Conservation (phyloP, 2,113 vertebrate genomes). For the Myanophis thanlyinensis region DNA sequence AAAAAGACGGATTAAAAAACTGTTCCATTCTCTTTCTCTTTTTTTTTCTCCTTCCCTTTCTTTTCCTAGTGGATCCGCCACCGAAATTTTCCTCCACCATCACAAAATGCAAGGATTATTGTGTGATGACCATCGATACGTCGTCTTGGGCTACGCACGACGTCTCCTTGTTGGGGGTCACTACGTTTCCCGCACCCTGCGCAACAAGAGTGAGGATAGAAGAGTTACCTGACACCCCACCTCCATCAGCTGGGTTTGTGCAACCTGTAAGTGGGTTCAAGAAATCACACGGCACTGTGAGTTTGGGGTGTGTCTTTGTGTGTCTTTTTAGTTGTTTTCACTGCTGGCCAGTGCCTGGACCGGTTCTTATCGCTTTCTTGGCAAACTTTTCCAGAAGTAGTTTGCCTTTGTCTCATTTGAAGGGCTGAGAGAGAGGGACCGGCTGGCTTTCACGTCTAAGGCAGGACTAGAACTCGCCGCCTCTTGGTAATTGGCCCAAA, state of each 20-base stretch:
- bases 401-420: neutral
- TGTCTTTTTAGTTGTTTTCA: neutral
- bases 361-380: neutral
- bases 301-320: neutral
- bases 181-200: slow-evolving; percentile 44
- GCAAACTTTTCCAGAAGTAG: neutral
- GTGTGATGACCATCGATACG: slow-evolving; percentile 38
- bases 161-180: slow-evolving; percentile 13
- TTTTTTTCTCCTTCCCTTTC: neutral
- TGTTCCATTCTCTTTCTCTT: neutral
- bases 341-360: no score
- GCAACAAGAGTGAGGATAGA: slow-evolving; percentile 47
- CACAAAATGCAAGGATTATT: slow-evolving; percentile 41
- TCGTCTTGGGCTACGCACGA: slow-evolving; percentile 45
- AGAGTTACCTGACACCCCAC: slow-evolving; percentile 22
- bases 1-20: neutral
- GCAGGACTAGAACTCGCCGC: neutral
- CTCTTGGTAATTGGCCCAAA: no score
- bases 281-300: neutral
- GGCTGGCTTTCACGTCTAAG: neutral
- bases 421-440: neutral
- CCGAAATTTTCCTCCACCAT: slow-evolving; percentile 22
- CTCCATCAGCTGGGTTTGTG: neutral
- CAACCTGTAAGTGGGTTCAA: slow-evolving; percentile 38
- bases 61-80: slow-evolving; percentile 26